These are phyloP conservation scores for Aphelocoma californica DNA, from an alignment of 2,797 vertebrate genomes.

Conservation along the genomic window DNA sequence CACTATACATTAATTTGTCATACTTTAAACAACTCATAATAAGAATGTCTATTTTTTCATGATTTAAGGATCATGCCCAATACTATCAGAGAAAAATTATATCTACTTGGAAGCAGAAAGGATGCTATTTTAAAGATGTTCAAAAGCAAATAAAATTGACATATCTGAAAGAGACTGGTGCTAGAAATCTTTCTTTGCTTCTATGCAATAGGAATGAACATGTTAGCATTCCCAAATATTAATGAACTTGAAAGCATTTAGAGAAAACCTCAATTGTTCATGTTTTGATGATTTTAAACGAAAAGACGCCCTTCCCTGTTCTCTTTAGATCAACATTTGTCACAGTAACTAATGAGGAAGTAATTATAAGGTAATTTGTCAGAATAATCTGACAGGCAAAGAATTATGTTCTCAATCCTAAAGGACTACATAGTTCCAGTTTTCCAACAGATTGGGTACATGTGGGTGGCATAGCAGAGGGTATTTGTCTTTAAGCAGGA, in stretches of 20 bases:
- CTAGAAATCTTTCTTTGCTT: background rate
- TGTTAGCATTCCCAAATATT: background rate
- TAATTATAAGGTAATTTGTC: conserved; percentile 62
- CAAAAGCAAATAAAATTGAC: background rate
- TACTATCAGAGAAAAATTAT: background rate
- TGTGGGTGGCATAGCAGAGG: conserved; percentile 36
- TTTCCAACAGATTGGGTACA: conserved; percentile 26
- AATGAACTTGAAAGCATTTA: background rate
- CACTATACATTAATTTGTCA: background rate
- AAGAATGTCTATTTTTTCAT: background rate
- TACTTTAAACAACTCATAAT: background rate
- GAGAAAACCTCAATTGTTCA: background rate
- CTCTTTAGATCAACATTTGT: conserved; percentile 54
- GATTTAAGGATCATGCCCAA: background rate
- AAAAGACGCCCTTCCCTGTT: conserved; percentile 8
- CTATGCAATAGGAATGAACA: background rate
- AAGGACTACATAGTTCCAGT: conserved; percentile 34
- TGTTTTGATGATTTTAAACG: conserved; percentile 35
- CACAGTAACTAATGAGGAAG: conserved; percentile 56
- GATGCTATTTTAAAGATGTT: background rate
- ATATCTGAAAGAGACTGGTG: background rate
- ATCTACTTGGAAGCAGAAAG: background rate
- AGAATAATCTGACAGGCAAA: conserved; percentile 63
- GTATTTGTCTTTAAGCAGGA: conserved; percentile 50
- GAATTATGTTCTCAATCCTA: conserved; percentile 47